Conservation (phyloP, 2,797 vertebrate species). For the Pogoniulus pusillus region DNA sequence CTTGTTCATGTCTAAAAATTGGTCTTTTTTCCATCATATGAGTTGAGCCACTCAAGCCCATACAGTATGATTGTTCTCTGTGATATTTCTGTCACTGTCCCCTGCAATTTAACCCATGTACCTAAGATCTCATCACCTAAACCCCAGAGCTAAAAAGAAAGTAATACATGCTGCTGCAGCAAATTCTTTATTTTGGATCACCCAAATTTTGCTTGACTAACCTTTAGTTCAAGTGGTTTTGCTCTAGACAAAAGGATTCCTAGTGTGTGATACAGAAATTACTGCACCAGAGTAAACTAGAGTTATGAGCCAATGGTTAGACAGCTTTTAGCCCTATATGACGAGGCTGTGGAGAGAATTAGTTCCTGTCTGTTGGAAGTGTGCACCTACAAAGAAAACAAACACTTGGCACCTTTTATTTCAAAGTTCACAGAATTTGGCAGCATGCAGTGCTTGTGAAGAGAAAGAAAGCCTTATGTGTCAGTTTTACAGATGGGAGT, state of each 20-base stretch:
- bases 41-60: background rate
- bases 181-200: background rate
- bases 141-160: background rate
- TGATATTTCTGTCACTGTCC: background rate
- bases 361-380: background rate
- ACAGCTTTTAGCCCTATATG: background rate
- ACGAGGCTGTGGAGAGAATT: background rate
- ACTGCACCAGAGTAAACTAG: background rate
- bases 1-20: background rate
- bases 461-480: background rate
- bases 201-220: background rate
- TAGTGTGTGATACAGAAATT: no score
- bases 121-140: conserved; percentile 1
- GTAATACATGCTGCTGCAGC: background rate
- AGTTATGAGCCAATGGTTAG: background rate
- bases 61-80: background rate
- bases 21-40: background rate
- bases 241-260: no score
- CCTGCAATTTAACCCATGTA: background rate
- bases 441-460: background rate
- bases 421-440: background rate
- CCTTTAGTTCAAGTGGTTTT: no score
- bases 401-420: background rate
- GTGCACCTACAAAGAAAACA: background rate
- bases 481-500: background rate